Conservation (phyloP, 2,797 vertebrate species). For the Lycodopsis pacificus region DNA sequence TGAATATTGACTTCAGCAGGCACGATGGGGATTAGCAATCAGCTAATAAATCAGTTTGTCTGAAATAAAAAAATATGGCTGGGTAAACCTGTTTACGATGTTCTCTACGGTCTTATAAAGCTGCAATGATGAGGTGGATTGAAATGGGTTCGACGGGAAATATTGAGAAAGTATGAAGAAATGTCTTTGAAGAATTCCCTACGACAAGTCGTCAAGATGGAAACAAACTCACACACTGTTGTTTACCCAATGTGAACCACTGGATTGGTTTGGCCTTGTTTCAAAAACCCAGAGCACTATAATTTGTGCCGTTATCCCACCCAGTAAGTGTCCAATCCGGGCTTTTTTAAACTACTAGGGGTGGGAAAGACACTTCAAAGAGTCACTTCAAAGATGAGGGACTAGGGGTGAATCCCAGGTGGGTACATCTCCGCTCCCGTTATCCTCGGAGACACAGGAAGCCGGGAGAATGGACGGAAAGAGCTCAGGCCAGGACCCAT, state of each 20-base stretch:
- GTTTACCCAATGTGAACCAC: conserved; percentile 41
- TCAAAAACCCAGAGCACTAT: conserved; percentile 41
- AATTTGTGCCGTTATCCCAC: conserved; percentile 39
- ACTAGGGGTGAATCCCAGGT: conserved; percentile 10
- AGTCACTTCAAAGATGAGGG: conserved; percentile 10
- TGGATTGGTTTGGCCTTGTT: conserved; percentile 44
- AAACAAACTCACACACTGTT: conserved; percentile 17
- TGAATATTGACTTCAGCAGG: conserved; percentile 2
- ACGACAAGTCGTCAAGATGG: neutral
- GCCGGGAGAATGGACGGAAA: conserved; percentile 29
- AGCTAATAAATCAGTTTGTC: conserved; percentile 30
- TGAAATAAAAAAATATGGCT: conserved; percentile 17
- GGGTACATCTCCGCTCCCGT: neutral
- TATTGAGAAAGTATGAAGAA: neutral
- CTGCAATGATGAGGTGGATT: neutral
- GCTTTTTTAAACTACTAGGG: conserved; percentile 15
- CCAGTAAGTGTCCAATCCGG: conserved; percentile 29
- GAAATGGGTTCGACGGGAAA: conserved; percentile 3
- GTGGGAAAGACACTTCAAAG: conserved; percentile 22
- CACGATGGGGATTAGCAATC: conserved; percentile 18
- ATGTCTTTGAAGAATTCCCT: neutral
- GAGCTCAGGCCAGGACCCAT: neutral
- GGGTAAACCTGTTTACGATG: neutral
- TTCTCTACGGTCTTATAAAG: neutral
- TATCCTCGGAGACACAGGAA: conserved; percentile 27